phyloP scores from a whole-genome alignment of 2,888 invertebrate species.

The Sipunculus nudus region DNA sequence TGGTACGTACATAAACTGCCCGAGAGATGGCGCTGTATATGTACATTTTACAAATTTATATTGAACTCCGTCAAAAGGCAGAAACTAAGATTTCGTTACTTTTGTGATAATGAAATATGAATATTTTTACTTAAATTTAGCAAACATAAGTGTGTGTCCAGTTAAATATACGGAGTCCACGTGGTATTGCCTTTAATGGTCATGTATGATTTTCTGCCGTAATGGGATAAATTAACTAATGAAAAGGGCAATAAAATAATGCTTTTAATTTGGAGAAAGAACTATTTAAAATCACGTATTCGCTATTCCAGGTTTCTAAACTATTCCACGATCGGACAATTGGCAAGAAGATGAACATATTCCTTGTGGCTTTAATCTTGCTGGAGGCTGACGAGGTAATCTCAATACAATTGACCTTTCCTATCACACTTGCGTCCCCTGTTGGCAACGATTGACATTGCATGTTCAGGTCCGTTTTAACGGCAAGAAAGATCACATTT shows the following conservation, averaged over 20 bases:
- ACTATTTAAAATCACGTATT: background rate
- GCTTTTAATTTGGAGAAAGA: background rate
- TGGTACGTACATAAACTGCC: slow-evolving; percentile 45
- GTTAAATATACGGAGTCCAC: too few relatives aligned
- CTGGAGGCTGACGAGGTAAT: slow-evolving; percentile 61
- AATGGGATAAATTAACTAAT: background rate
- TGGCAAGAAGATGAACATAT: slow-evolving; percentile 56
- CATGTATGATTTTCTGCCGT: background rate
- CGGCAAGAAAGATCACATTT: too few relatives aligned
- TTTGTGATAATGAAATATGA: too few relatives aligned
- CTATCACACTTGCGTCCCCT: too few relatives aligned
- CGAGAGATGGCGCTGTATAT: background rate
- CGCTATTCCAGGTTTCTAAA: slow-evolving; percentile 75
- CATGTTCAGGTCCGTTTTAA: too few relatives aligned
- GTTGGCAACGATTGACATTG: too few relatives aligned
- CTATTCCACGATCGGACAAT: slow-evolving; percentile 56
- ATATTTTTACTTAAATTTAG: too few relatives aligned
- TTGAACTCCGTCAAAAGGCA: too few relatives aligned
- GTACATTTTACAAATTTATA: background rate
- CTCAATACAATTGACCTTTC: background rate
- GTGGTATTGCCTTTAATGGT: too few relatives aligned
- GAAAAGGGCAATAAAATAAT: background rate
- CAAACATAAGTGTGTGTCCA: too few relatives aligned
- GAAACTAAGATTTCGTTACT: too few relatives aligned
- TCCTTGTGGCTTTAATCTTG: slow-evolving; percentile 56